Evolutionary conservation across 2,888 invertebrate genomes (phyloP).

Genomic region (Meteorus cinctellus): DNA sequence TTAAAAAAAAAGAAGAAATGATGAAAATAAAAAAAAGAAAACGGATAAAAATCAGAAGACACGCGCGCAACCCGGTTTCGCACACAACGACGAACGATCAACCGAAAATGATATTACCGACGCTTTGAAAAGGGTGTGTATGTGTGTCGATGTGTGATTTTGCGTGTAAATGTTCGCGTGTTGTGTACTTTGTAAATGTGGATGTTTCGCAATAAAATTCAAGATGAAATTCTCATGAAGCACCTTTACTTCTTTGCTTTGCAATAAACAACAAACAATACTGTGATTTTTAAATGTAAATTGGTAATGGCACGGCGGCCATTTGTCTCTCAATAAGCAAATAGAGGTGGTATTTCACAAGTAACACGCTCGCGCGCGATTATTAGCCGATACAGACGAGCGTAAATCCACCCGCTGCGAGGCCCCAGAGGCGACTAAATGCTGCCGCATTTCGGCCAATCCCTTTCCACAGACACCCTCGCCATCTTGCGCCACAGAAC

Average conservation of each 20-base stretch:
- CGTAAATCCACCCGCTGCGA: constrained; percentile 53
- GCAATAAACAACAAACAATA: too few relatives aligned
- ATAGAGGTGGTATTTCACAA: constrained; percentile 25
- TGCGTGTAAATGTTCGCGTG: too few relatives aligned
- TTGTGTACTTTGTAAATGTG: too few relatives aligned
- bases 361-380: constrained; percentile 49
- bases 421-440: constrained; percentile 55
- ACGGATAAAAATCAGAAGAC: constrained; percentile 13
- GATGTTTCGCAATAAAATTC: too few relatives aligned
- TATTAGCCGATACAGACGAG: constrained; percentile 49
- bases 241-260: background rate
- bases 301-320: constrained; percentile 48
- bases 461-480: constrained; percentile 46
- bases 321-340: constrained; percentile 39
- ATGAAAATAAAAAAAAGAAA: background rate
- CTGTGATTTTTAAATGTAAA: background rate
- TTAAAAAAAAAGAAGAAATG: too few relatives aligned
- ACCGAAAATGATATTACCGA: constrained; percentile 35
- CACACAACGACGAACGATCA: background rate
- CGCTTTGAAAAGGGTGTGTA: constrained; percentile 40
- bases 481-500: constrained; percentile 50
- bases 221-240: background rate
- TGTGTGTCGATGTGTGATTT: constrained; percentile 9
- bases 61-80: constrained; percentile 23
- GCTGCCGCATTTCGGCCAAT: constrained; percentile 50